phyloP scores from a whole-genome alignment of 30 jellyfish, hydroid and myxozoan genomes.

The Aurelia coerulea region DNA sequence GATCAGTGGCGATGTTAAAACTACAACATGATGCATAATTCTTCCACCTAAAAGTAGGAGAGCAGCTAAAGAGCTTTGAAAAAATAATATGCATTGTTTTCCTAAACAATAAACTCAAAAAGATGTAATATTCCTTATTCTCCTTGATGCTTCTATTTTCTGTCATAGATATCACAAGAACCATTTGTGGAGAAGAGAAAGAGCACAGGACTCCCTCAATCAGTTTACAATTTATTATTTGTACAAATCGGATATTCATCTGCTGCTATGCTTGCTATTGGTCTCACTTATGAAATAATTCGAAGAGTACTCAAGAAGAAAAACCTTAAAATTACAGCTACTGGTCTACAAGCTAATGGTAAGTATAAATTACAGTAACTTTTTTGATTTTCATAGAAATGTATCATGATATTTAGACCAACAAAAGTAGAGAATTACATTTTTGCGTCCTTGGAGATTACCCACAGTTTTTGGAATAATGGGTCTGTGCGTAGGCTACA shows the following conservation, averaged over 20 bases:
- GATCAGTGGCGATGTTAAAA: too few species aligned
- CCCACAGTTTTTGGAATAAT: too few species aligned
- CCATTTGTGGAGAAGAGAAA: slow-evolving; percentile 22
- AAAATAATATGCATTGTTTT: too few species aligned
- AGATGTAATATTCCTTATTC: too few species aligned
- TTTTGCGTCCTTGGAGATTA: too few species aligned
- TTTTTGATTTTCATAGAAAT: neutral
- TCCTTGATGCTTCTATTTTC: neutral
- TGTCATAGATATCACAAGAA: slow-evolving; percentile 50
- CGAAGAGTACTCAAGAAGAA: slow-evolving; percentile 44
- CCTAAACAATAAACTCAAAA: too few species aligned
- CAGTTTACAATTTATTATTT: slow-evolving; percentile 41
- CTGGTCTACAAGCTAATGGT: slow-evolving; percentile 12
- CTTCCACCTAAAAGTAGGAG: too few species aligned
- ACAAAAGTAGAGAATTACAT: too few species aligned
- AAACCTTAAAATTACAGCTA: slow-evolving; percentile 16
- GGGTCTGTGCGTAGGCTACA: too few species aligned
- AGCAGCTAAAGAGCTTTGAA: too few species aligned
- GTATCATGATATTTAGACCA: too few species aligned
- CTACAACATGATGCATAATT: too few species aligned
- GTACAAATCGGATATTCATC: slow-evolving; percentile 31
- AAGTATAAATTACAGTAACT: neutral
- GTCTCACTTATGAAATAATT: slow-evolving; percentile 46
- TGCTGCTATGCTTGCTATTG: slow-evolving; percentile 11
- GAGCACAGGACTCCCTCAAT: slow-evolving; percentile 45